Evolutionary conservation across 2,113 vertebrate genomes (phyloP), one percentile per base, ranked within the genome.

Genomic region (Pomatostomus ruficeps): DNA sequence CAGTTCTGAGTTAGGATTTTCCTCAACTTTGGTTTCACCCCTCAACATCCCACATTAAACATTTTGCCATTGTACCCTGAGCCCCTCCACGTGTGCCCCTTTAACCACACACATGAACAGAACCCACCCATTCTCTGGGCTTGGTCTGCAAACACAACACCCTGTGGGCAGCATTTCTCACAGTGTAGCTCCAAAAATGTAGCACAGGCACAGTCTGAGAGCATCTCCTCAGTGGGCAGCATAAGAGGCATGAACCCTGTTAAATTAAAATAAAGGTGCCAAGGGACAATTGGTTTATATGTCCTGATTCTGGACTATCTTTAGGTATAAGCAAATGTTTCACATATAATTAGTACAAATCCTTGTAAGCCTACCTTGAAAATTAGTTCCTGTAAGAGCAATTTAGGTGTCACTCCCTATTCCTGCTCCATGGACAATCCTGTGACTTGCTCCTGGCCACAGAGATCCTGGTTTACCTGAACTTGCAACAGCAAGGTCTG

Each of bases 321-420:
- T 96, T 88, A 93, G 87, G 43, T 20, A 8, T 70, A 78, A 96
- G 31, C 12, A 88, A 94, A 89, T 40, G 59, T 46, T 95, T 75
- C 57, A 93, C 77, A 88, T 42, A 48, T 67, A 94, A 93, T 96
- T 96, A 95, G 57, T 73, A 55, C 40, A 83, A 92, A 93, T 74
- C 51, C 29, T 96, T 59, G 58, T 84, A 89, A 95, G 75, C 29
- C 16, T 71, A 91, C 73, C 43, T 93, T 9, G 8, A 35, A 96
- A 96, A 96, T 94, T 86, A 82, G 18, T 74, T 97, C 87, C 66
- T 89, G 24, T 51, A 93, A 95, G 95, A 59, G 52, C 59, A 86
- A 26, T 96, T 95, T 93, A 62, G 68, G 78, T 72, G 11, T 76
- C 51, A 26, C 21, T 88, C 70, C 21, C 36, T 29, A 19, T 90